These are phyloP conservation scores for Tachystola acroxantha DNA, from an alignment of 2,888 invertebrate genomes.

Conservation along the genomic window DNA sequence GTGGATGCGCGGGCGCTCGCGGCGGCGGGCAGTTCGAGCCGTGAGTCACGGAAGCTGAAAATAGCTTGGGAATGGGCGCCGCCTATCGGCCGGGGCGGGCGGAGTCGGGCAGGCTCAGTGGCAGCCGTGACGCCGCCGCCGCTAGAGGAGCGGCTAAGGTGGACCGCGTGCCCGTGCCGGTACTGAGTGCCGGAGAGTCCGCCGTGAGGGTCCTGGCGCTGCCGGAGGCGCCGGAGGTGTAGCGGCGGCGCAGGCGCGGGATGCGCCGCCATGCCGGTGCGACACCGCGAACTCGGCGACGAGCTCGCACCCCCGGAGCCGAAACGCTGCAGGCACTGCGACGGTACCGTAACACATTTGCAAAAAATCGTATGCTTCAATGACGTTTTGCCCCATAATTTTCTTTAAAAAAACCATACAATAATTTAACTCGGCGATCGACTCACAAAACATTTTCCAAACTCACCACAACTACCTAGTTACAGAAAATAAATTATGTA, in stretches of 20 bases:
- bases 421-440: no score
- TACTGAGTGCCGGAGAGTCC: constrained; percentile 3
- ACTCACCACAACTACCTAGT: no score
- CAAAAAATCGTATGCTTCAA: constrained; percentile 5
- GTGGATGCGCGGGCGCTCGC: constrained; percentile 63
- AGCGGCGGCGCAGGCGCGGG: constrained; percentile 73
- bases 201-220: constrained; percentile 25
- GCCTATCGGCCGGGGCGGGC: constrained; percentile 77
- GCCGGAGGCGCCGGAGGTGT: constrained; percentile 41
- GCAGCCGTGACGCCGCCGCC: constrained; percentile 72
- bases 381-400: background rate
- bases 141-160: constrained; percentile 65
- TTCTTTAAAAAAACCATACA: no score
- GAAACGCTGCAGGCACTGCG: constrained; percentile 95
- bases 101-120: constrained; percentile 64
- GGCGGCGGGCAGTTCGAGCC: constrained; percentile 54
- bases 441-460: background rate
- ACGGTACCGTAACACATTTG: constrained; percentile 79
- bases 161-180: constrained; percentile 39
- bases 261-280: constrained; percentile 79
- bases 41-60: constrained; percentile 72
- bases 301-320: constrained; percentile 84
- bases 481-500: no score
- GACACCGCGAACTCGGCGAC: constrained; percentile 77
- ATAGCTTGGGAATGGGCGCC: constrained; percentile 71